Conservation (phyloP, 2,888 invertebrate species). For the Hyposoter didymator region DNA sequence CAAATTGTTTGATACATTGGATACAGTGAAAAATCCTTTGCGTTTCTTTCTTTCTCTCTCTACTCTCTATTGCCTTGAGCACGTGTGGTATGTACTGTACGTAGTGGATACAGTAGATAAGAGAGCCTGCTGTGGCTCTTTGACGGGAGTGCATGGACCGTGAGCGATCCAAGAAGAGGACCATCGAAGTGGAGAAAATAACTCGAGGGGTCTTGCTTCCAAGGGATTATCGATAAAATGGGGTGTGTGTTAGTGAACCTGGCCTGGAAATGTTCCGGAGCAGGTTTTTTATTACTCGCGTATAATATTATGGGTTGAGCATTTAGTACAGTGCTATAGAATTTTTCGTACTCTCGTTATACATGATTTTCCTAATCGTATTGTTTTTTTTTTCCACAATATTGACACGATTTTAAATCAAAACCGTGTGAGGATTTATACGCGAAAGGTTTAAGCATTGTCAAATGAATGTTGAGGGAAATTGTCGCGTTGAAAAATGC, state of each 20-base stretch:
- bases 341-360: background rate
- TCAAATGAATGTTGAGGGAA: background rate
- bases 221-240: slow-evolving; percentile 57
- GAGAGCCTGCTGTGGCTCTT: slow-evolving; percentile 59
- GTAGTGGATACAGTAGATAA: slow-evolving; percentile 28
- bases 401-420: background rate
- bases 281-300: slow-evolving; percentile 11
- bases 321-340: background rate
- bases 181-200: slow-evolving; percentile 66
- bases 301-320: background rate
- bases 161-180: slow-evolving; percentile 62
- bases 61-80: background rate
- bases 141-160: slow-evolving; percentile 63
- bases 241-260: slow-evolving; percentile 11
- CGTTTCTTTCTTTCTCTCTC: slow-evolving; percentile 7
- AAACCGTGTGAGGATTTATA: background rate
- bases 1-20: slow-evolving; percentile 17
- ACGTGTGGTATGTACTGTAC: slow-evolving; percentile 48
- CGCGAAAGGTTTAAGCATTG: background rate
- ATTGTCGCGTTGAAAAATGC: background rate
- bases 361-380: background rate
- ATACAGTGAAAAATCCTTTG: slow-evolving; percentile 42
- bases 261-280: slow-evolving; percentile 28
- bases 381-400: background rate
- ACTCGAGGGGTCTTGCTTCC: slow-evolving; percentile 61